Base-by-base conservation (phyloP, 2,797 vertebrate species). In the Oreochromis mossambicus region DNA sequence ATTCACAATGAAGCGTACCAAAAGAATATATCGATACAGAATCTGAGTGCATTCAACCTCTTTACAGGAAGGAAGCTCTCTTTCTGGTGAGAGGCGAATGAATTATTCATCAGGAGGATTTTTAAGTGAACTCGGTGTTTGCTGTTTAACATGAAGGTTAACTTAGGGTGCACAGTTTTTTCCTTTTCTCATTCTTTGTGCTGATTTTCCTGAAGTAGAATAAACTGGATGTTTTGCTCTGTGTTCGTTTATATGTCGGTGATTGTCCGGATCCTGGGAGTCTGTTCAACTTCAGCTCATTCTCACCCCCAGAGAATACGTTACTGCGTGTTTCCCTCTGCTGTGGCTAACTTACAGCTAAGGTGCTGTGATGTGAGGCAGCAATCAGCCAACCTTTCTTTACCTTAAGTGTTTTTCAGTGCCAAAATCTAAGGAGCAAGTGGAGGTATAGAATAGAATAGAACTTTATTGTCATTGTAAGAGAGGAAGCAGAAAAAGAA, bases 21-120 rank as follows among this genome's bases (percentile, higher is more conserved):
- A 48, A 32, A 1, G 43, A 73, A 29, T 12, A 32, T 32, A 48
- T 73, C 24, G 68, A 73, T 73, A 48, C 24, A 48, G 41, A 12
- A 32, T 29, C 41, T 48, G 15, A 48, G 66, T 48, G 43, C 68
- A 4, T 48, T 73, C 43, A 48, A 12, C 11, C 68, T 73, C 68
- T 73, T 73, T 48, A 5, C 15, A 73, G 68, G 68, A 48, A 48
- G 68, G 68, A 73, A 73, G 68, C 15, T 12, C 41, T 73, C 26
- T 8, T 8, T 48, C 41, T 73, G 43, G 43, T 29, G 43, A 48
- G 68, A 48, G 68, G 2, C 15, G 1, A 11, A 48, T 73, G 68
- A 73, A 73, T 73, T 48, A 73, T 48, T 73, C 68, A 73, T 73
- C 15, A 48, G 24, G 17, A 73, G 24, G 3, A 11, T 48, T 48